Evolutionary conservation across 2,888 invertebrate species (phyloP).

Genomic region (Creontiades dilutus): DNA sequence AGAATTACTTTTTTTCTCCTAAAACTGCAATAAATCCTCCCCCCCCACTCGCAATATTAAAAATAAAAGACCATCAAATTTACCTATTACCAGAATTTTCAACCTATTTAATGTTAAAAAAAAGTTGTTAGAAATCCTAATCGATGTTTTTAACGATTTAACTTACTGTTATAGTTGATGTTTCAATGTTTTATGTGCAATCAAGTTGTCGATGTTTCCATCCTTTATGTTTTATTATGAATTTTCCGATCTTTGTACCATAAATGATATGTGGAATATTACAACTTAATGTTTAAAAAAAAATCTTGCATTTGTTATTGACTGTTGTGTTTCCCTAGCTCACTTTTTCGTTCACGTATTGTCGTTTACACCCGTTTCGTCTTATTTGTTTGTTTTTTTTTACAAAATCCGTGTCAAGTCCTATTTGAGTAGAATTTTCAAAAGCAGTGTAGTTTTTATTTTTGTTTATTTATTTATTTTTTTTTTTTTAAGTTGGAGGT

Average conservation of each 20-base stretch:
- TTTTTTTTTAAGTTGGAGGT: background rate
- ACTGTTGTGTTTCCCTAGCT: constrained; percentile 70
- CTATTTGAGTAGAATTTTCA: background rate
- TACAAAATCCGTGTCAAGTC: background rate
- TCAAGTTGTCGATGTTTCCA: constrained; percentile 45
- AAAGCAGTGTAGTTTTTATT: background rate
- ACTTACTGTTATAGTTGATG: constrained; percentile 48
- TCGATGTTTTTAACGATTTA: background rate
- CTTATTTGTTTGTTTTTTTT: no score
- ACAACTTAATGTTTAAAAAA: constrained; percentile 65
- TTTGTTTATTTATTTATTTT: background rate
- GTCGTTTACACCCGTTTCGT: background rate
- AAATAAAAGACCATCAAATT: background rate
- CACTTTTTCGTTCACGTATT: constrained; percentile 26
- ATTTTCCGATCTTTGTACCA: constrained; percentile 11
- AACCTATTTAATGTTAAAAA: background rate
- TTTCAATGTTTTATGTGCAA: constrained; percentile 56
- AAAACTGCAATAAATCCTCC: background rate
- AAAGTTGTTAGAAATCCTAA: background rate
- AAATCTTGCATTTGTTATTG: constrained; percentile 61
- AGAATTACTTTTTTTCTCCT: no score
- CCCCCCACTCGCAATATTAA: background rate
- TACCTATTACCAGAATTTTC: background rate
- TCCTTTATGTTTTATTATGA: background rate
- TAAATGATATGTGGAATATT: constrained; percentile 50